These are phyloP conservation scores for Catocala nupta DNA, from an alignment of 2,888 invertebrate genomes.

Conservation along the genomic window DNA sequence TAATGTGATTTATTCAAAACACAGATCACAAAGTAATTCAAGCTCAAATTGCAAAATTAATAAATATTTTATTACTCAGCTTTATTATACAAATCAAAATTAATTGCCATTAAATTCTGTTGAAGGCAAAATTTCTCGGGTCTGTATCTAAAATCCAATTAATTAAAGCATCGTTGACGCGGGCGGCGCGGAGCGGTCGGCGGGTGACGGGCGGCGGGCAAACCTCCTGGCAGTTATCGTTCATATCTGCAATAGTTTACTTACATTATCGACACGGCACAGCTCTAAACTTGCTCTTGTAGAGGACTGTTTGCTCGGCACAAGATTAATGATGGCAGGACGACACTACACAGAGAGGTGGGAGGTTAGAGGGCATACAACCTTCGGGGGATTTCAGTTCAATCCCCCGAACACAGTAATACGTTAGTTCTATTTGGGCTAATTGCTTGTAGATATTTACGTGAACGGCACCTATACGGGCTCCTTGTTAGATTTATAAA, in stretches of 20 bases:
- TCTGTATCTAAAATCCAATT: slow-evolving; percentile 57
- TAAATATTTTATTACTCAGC: slow-evolving; percentile 24
- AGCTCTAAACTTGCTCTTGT: slow-evolving; percentile 69
- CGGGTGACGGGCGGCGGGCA: slow-evolving; percentile 12
- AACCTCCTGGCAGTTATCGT: slow-evolving; percentile 54
- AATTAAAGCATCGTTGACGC: slow-evolving; percentile 50
- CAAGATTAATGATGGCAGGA: slow-evolving; percentile 83
- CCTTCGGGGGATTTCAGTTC: slow-evolving; percentile 58
- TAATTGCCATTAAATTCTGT: slow-evolving; percentile 51
- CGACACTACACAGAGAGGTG: slow-evolving; percentile 64
- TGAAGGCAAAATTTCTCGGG: slow-evolving; percentile 48
- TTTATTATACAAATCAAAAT: slow-evolving; percentile 46
- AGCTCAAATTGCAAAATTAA: slow-evolving; percentile 15
- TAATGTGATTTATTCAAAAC: background rate
- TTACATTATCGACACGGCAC: slow-evolving; percentile 68
- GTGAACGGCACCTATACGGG: slow-evolving; percentile 53
- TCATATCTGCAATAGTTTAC: slow-evolving; percentile 66
- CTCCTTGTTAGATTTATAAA: slow-evolving; percentile 68
- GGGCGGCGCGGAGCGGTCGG: background rate
- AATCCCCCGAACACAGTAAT: slow-evolving; percentile 57
- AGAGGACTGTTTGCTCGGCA: slow-evolving; percentile 73
- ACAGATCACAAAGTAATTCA: slow-evolving; percentile 7
- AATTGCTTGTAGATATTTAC: slow-evolving; percentile 73
- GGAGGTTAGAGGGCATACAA: slow-evolving; percentile 42
- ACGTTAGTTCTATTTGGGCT: slow-evolving; percentile 62